Base-by-base conservation (phyloP, 2,888 invertebrate genomes). In the Drosophila algonquin region DNA sequence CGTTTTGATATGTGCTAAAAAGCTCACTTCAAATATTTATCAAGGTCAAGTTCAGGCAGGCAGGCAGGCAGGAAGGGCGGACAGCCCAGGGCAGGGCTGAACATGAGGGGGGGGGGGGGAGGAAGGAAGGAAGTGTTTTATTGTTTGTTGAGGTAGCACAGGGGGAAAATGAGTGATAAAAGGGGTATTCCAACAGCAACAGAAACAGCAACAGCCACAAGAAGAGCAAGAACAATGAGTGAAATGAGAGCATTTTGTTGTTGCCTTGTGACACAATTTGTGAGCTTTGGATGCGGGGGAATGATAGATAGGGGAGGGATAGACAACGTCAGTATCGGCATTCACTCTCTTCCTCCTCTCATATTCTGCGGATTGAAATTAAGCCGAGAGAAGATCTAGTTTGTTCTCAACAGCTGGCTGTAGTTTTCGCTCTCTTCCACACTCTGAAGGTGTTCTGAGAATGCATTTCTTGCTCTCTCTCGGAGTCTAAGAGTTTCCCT, bases 1-100 rank as follows among this genome's bases (percentile, higher is more conserved):
- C 79, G 72, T 81, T 86, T 81, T 87, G 87, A 85, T 87, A 80
- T 87, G 87, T 87, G 80, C 76, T 84, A 80, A 89, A 86, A 86
- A 89, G 87, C 85, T 84, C 87, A 89, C 85, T 87, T 81, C 80
- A 87, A 85, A 81, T 63, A 61, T 76, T 80, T 87, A 88, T 82
- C 87, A 87, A 87, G 87, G 87, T 87, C 87, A 87, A 87, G 87
- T 87, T 89, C 87, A 80, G 51, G 30, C 45, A 35, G 55, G 45
- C 48, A 18, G 51, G 30, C 45, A 35, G 55, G 45, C 48, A 18
- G 16, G 45, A 48, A 27, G 16, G 51, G 30, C 45, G 35, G 55
- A 32, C 48, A 27, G n/a, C 30, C 24, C 21, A 59, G 24, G 32
- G 14, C 44, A 16, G 46, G 12, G 32, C 51, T 12, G 3, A 18